Evolutionary conservation across 2,888 invertebrate species (phyloP), one percentile per base, ranked within the genome.

Genomic region (Adineta ricciae): DNA sequence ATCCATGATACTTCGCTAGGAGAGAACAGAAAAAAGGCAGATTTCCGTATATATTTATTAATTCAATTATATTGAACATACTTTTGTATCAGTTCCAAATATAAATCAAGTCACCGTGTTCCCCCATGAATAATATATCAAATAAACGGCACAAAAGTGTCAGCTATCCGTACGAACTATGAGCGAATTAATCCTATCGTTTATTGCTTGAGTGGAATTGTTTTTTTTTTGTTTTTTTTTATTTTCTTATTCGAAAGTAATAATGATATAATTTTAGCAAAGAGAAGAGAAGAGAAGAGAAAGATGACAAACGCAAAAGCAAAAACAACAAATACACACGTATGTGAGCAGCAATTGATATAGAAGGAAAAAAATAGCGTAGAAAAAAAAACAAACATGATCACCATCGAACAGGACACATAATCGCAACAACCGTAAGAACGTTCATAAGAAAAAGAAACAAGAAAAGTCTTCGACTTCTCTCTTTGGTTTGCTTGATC

Each of bases 231-330:
- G 8, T 64, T 64, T 9, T 64, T 27, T 64, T 64, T 64, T 64
- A 64, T 64, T 64, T 64, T 64, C 64, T 64, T 64, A 64, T 64
- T 64, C 64, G 64, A 64, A 64, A 64, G 64, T 64, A 64, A 32
- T 64, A 64, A 64, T 64, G 64, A 64, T 64, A 64, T 64, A 64
- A 64, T 64, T 64, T 64, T 32, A 64, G 64, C 64, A 64, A 32
- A 64, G 64, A 27, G 64, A 64, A n/a, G 24, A 21, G 24, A 52
- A 52, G 11, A 46, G 46, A 46, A 27, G 64, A 64, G 56, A 52
- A 24, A 52, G 21, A 52, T 21, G 52, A 52, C 52, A 52, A 52
- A 52, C 32, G 64, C 64, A 64, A 32, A 64, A 64, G 64, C 64
- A 64, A 19, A 64, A 64, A 64, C 64, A 64, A 64, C 32, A 27